These are phyloP conservation scores for Equus przewalskii DNA, from an alignment of 2,113 vertebrate species.

Conservation along the genomic window DNA sequence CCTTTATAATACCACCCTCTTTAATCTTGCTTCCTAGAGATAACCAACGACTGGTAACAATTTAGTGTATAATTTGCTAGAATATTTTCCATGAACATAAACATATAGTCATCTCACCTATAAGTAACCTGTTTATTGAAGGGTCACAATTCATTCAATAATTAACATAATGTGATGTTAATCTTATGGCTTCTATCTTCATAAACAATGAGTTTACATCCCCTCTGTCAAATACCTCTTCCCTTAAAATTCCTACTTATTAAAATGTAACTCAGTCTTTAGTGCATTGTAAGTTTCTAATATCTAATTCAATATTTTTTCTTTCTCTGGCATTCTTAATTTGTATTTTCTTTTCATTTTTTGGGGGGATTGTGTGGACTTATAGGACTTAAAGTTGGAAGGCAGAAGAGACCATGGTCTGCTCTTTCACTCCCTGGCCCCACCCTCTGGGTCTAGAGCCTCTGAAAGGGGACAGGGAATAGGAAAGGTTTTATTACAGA, in stretches of 20 bases:
- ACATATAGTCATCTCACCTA: not conserved
- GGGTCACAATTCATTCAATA: not conserved
- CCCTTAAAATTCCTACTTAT: not conserved
- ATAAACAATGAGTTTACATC: not conserved
- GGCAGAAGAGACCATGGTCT: not conserved
- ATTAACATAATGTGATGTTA: not conserved
- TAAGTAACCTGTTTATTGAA: not conserved
- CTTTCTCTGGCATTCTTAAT: not conserved
- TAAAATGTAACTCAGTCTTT: not conserved
- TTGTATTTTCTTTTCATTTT: not conserved
- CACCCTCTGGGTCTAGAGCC: not conserved
- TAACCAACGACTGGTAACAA: not conserved
- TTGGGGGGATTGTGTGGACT: fast-evolving
- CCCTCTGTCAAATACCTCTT: not conserved
- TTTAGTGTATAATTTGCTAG: not conserved
- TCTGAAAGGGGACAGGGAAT: not conserved
- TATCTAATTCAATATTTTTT: not conserved
- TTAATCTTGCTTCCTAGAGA: not conserved
- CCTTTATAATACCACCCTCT: not conserved
- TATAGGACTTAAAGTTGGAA: not conserved
- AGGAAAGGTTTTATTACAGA: not conserved
- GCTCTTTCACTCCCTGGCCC: not conserved
- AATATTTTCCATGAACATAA: not conserved
- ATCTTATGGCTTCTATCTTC: not conserved
- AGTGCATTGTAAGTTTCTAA: not conserved